These are phyloP conservation scores for Manis javanica DNA, from an alignment of 2,797 vertebrate genomes.

Conservation along the genomic window DNA sequence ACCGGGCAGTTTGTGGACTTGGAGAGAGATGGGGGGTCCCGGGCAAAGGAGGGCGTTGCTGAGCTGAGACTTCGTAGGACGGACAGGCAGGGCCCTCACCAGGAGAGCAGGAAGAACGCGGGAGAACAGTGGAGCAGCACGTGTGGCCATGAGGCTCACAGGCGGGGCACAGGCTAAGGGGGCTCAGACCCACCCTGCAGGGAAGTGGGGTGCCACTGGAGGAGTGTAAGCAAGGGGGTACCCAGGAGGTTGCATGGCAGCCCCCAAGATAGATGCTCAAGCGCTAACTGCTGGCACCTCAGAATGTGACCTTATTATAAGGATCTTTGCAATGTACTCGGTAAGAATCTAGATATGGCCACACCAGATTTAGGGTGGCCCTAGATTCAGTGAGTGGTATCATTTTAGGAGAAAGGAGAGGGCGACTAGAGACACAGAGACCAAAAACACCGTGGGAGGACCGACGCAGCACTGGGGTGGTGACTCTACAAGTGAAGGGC, in stretches of 20 bases:
- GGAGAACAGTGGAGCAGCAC: not conserved
- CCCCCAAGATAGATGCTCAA: not conserved
- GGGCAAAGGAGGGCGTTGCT: not conserved
- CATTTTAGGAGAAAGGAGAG: not conserved
- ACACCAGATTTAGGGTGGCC: not conserved
- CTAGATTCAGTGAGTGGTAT: not conserved
- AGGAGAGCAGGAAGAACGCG: rapidly evolving
- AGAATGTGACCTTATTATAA: not conserved
- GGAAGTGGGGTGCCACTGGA: not conserved
- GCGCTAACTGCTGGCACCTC: not conserved
- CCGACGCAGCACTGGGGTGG: not conserved
- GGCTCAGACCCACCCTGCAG: not conserved
- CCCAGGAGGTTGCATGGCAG: not conserved
- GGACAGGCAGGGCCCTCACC: too few species aligned
- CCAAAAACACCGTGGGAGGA: not conserved
- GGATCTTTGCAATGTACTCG: not conserved
- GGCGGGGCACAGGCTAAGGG: not conserved
- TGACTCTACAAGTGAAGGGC: rapidly evolving
- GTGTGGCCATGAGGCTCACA: not conserved
- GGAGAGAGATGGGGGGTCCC: not conserved
- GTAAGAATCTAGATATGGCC: not conserved
- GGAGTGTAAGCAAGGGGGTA: not conserved
- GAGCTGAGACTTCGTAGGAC: not conserved
- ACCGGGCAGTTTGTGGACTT: rapidly evolving
- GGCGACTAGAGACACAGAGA: not conserved